phyloP scores from a whole-genome alignment of 2,888 invertebrate genomes.

The Pachycephus smyrnensis region DNA sequence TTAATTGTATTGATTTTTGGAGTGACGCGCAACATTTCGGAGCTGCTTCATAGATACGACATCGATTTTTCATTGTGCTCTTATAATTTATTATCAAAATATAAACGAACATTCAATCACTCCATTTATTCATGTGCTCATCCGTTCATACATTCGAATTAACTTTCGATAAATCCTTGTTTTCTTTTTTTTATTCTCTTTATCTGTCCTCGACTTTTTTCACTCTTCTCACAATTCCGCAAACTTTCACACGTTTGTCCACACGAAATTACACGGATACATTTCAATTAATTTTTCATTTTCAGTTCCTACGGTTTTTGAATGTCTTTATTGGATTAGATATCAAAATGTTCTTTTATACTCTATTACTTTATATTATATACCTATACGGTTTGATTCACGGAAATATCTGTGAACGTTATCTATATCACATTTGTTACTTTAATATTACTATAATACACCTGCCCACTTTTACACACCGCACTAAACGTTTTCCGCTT shows the following conservation, averaged over 20 bases:
- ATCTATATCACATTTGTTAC: background rate
- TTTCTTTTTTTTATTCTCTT: background rate
- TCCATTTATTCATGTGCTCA: background rate
- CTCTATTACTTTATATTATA: background rate
- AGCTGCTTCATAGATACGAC: slow-evolving; percentile 1
- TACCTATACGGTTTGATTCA: background rate
- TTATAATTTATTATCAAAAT: background rate
- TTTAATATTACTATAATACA: background rate
- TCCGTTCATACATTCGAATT: background rate
- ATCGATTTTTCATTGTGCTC: slow-evolving; percentile 3
- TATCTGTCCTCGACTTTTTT: background rate
- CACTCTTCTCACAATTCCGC: background rate
- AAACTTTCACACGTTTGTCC: background rate
- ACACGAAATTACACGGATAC: background rate
- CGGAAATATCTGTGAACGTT: background rate
- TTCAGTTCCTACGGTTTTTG: too few species aligned
- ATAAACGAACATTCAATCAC: background rate
- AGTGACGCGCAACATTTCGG: background rate
- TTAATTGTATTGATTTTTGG: slow-evolving; percentile 5
- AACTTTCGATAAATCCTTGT: background rate
- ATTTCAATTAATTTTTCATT: background rate
- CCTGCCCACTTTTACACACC: background rate
- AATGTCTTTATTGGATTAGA: background rate
- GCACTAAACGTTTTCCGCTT: background rate
- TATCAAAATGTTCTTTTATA: background rate